Evolutionary conservation across 2,797 vertebrate species (phyloP), one percentile per base, ranked within the genome.

Genomic region (Microcaecilia unicolor): DNA sequence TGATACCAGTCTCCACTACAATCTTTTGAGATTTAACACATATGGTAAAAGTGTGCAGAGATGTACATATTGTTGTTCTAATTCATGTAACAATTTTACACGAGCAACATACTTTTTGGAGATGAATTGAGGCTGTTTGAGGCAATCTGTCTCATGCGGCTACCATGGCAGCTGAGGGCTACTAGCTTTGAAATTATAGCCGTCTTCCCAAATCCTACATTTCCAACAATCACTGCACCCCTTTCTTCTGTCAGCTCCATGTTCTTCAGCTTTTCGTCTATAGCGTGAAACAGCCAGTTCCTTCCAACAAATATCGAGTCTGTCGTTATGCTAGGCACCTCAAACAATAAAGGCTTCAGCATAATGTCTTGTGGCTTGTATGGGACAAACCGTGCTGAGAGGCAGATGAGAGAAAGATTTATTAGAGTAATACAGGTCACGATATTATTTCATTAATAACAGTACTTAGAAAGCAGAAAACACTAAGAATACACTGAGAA

Each of bases 241-340:
- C 76, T 84, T 54, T 34, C 87, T 59, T 86, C 87, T 4, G 60
- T 38, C 8, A 74, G 67, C 28, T 86, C 84, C 4, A 61, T 29
- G 35, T 54, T 69, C 70, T 72, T 84, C 62, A 98, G 35, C 31
- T 73, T 78, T 8, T 88, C 89, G 50, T 97, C 92, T 51, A 97
- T 82, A 44, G 76, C 68, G 29, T 89, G 81, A 58, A 99, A 99
- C 30, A 99, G 85, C 95, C 96, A 99, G 37, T 97, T 92, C 28
- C 95, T 85, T 37, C 94, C 95, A 62, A 99, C 85, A 26, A 99
- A 98, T 74, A 98, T 93, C 0, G 93, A 96, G 68, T 99, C 96
- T 8, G 89, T 96, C 32, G 96, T 98, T 77, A 99, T 93, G 78
- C 96, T 99, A 25, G 96, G 95, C 36, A 99, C 96, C 73, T 99